Evolutionary conservation across 2,113 vertebrate genomes (phyloP), one percentile per base, ranked within the genome.

Genomic region (Aegotheles bennettii): DNA sequence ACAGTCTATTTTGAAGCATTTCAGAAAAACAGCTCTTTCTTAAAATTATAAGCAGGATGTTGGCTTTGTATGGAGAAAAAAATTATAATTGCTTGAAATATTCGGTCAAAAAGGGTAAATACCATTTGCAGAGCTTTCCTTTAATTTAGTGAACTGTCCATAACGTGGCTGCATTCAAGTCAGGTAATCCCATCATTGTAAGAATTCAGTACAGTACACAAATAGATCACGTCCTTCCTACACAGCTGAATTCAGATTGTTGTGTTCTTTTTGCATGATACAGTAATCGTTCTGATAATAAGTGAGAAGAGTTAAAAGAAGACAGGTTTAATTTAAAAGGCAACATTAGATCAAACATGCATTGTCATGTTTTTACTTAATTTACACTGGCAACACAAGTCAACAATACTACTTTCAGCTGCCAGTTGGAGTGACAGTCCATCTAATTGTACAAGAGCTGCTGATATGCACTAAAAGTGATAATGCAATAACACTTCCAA

Each of bases 361-460:
- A 68, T 51, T 87, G 26, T 73, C 73, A 35, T 36, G 35, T 81
- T 73, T 96, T 84, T 79, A 31, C 50, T 81, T 90, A n/a, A 42
- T 67, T 70, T 56, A 54, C 15, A 23, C 71, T 0, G 3, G 47
- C 53, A 48, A 73, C 48, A 25, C 24, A 71, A 78, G 95, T 84
- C 53, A 84, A 25, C 59, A 54, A 7, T 43, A 26, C n/a, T 91
- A 51, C 82, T 92, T 71, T 38, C 31, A 69, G 70, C 25, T 94
- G 82, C 68, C 79, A 93, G 83, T 80, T 59, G 81, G 12, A 64
- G 33, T 29, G 76, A 45, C 50, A 96, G 59, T 70, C 36, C 70
- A 40, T 69, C 93, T 94, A 79, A 89, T 60, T 48, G 75, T 78
- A 93, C 70, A 93, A 93, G 76, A 84, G 47, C 12, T 36, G 73